Base-by-base conservation (phyloP, 53 echinoderm and acorn worm species). In the Holothuria scabra region DNA sequence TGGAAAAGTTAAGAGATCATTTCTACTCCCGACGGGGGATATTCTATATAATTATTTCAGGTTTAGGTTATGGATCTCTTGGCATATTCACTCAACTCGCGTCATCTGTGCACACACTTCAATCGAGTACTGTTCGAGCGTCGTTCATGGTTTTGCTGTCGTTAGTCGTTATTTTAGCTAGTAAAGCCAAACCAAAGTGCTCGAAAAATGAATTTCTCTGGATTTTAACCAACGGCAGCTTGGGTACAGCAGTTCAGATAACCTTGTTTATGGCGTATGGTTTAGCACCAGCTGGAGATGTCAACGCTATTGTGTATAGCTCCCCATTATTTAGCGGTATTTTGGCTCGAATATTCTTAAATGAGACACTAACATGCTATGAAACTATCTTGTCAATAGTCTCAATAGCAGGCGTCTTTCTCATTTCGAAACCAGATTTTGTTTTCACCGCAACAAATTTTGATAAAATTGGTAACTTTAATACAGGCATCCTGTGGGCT, bases 271-370 rank as follows among this genome's bases (percentile, higher is more conserved):
- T 19, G 29, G 67, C 67, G 8, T 67, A 19, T 67, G 30, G 19
- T 0, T 28, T 28, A 30, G 18, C 34, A 11, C 33, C 67, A 3
- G 67, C 30, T 2, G 25, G 67, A 1, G 67, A 67, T 67, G 67
- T 34, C 8, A 67, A 34, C 33, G 67, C 28, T 28, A 67, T 67
- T 20, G 19, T 67, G 12, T 67, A 28, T 32, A 67, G 67, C 31
- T 11, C 33, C 4, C 67, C 67, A 24, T 30, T 34, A 12, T 25
- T 67, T 1, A 67, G 67, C 4, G 67, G 67, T 25, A 21, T 67
- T 12, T 20, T 29, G 26, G 67, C 67, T 29, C 34, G 67, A 34
- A 67, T 67, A 67, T 67, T 67, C 20, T 32, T 67, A 32, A 67
- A 67, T 29, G 67, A 67, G 31, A 30, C 5, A 32, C 28, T 67